Evolutionary conservation across 2,888 invertebrate species (phyloP).

Genomic region (Biston stratarius): DNA sequence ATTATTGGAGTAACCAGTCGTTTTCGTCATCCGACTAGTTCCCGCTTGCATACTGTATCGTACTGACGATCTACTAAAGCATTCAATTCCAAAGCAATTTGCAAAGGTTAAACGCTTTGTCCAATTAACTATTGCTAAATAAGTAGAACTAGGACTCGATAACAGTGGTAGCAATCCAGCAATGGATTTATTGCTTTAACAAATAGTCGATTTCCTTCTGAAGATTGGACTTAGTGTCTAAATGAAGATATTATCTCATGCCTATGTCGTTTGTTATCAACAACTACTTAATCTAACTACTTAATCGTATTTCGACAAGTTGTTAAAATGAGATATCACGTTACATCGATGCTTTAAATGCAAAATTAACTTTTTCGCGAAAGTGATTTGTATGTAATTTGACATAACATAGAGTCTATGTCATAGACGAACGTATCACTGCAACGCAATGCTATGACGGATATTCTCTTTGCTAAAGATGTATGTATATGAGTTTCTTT

Average conservation of each 20-base stretch:
- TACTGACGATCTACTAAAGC: slow-evolving; percentile 49
- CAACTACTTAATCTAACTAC: not conserved
- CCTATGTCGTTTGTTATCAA: slow-evolving; percentile 23
- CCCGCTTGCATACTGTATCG: slow-evolving; percentile 43
- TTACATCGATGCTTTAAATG: too few species aligned
- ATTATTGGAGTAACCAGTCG: slow-evolving; percentile 24
- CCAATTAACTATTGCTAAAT: slow-evolving; percentile 64
- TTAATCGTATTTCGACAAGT: not conserved
- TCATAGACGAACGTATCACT: too few species aligned
- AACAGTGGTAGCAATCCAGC: slow-evolving; percentile 39
- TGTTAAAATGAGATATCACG: not conserved
- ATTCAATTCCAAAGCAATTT: slow-evolving; percentile 55
- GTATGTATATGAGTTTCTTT: too few species aligned
- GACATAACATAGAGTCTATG: too few species aligned
- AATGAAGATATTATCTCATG: slow-evolving; percentile 30
- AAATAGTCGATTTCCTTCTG: slow-evolving; percentile 42
- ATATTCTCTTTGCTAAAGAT: too few species aligned
- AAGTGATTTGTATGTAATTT: too few species aligned
- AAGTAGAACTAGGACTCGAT: slow-evolving; percentile 52
- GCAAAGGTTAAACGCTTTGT: slow-evolving; percentile 57
- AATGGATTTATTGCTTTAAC: slow-evolving; percentile 47
- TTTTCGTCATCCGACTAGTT: slow-evolving; percentile 31
- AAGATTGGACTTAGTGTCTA: slow-evolving; percentile 18
- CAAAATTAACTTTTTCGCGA: too few species aligned
- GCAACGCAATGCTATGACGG: too few species aligned